These are phyloP conservation scores for Lasioglossum lativentre DNA, from an alignment of 2,888 invertebrate species.

Conservation along the genomic window DNA sequence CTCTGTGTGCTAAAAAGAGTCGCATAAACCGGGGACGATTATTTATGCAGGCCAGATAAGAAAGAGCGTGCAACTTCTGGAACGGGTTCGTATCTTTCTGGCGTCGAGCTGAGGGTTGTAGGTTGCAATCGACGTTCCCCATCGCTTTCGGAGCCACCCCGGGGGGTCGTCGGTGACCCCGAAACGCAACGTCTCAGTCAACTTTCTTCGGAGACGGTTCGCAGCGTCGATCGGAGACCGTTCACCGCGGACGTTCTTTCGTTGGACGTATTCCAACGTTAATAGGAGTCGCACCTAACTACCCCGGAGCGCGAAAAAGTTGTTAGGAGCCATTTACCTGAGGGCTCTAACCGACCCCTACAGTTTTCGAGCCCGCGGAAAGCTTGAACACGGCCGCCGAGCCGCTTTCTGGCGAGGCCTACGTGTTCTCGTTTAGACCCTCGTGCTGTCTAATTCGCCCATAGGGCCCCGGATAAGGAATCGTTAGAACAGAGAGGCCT, in stretches of 20 bases:
- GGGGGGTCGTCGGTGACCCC: not conserved
- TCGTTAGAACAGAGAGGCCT: not conserved
- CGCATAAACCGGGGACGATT: not conserved
- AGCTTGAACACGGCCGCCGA: constrained; percentile 14
- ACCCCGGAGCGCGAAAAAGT: constrained; percentile 30
- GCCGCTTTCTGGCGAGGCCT: constrained; percentile 8
- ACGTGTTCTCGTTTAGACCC: constrained; percentile 19
- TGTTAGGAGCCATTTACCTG: constrained; percentile 47
- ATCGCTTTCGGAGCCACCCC: constrained; percentile 1
- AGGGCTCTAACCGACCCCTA: constrained; percentile 48
- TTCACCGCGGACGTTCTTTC: not conserved
- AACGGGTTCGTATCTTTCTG: constrained; percentile 21
- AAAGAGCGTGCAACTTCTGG: constrained; percentile 8
- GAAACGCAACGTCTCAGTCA: not conserved
- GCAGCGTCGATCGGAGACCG: constrained; percentile 7
- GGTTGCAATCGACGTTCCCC: constrained; percentile 12
- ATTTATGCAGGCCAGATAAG: constrained; percentile 17
- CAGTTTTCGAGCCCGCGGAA: constrained; percentile 37
- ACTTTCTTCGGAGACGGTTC: not conserved
- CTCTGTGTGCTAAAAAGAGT: not conserved
- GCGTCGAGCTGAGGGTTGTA: constrained; percentile 15
- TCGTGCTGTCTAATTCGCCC: not conserved
- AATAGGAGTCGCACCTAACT: constrained; percentile 18
- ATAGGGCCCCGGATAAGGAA: not conserved
- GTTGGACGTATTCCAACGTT: constrained; percentile 27